Base-by-base conservation (phyloP, 2,797 vertebrate species). In the Onychomys leucogaster region DNA sequence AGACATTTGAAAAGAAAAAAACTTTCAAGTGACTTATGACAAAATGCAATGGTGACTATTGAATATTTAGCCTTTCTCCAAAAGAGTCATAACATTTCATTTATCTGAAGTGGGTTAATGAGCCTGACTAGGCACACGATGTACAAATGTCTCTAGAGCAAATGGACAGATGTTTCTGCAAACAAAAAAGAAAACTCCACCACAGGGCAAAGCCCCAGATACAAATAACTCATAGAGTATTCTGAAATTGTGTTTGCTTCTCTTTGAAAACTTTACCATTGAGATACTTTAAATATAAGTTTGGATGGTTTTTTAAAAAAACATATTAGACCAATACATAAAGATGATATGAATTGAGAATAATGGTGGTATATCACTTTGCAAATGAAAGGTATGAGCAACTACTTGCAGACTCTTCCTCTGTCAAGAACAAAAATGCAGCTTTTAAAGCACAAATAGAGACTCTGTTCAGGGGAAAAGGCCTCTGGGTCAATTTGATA, bases 401-500 rank as follows among this genome's bases (percentile, higher is more conserved):
- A 84, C n/a, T 80, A 57, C 8, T 95, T 95, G 25, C 4, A 46
- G 13, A 14, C 43, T 34, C 34, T 84, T 87, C 63, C 71, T 92
- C 85, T 59, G 29, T 83, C 65, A 93, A 86, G 55, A 88, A 92
- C 88, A 76, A 97, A 95, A 94, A 90, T 14, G 5, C 5, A 52
- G 37, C 12, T 94, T 97, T 94, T 81, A 81, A 87, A 92, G 21
- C 17, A 76, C 73, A 91, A 95, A 57, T 95, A 89, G 84, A 23
- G 75, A 94, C 59, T 84, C 34, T 65, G 21, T 27, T 92, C 41
- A 43, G 59, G 49, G 32, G 46, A 73, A 73, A 85, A 94, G 63
- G 46, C 73, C 85, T 88, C 37, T 41, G 71, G 34, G 63, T 93
- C 59, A 61, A 92, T 78, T 97, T 95, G 95, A 95, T 95, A 81